Evolutionary conservation across 2,888 invertebrate genomes (phyloP), one percentile per base, ranked within the genome.

Genomic region (Pristionchus arcanus): DNA sequence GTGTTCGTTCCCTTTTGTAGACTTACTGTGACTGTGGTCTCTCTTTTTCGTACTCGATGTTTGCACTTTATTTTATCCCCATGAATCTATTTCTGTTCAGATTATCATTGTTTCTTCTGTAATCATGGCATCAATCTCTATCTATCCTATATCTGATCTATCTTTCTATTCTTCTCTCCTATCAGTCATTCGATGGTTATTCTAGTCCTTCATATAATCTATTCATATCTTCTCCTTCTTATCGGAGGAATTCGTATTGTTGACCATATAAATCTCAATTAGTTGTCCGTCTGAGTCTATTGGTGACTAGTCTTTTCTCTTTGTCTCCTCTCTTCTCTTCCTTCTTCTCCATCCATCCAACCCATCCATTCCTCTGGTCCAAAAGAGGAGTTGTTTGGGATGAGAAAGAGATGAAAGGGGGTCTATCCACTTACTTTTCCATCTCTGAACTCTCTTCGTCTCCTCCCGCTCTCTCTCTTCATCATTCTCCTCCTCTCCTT

Each of bases 371-470:
- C 81, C 53, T 42, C 81, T 83, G 49, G 34, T 53, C 53, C 49
- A n/a, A 53, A 25, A 49, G 81, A 53, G 49, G 81, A 83, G 49
- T 83, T 53, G 81, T 53, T 42, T 53, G 81, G 42, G 74, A 74
- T 31, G 74, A 31, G 74, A 74, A 19, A 74, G 37, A 37, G 74
- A 74, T 68, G 74, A 74, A 34, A 74, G 74, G 37, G 37, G 74
- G 31, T 37, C 74, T 37, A 31, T 74, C 31, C 37, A 31, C 37
- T 37, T 34, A 25, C 63, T 59, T 34, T 28, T 34, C 85, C 63
- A 37, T 83, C 81, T 53, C 81, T 83, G 81, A n/a, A 49, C 81
- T 83, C 81, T 83, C 81, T 83, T 34, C 49, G 16, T 9, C 74
- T 74, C 74, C 81, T 49, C 53, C 28, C 74, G 15, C 37, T 21